A percentile compares a stretch with the other conserved stretches of the same genome.
These are phyloP conservation scores for Drosophila baimaii DNA, from an alignment of 1,140 invertebrate genomes.

Conservation along the genomic window DNA sequence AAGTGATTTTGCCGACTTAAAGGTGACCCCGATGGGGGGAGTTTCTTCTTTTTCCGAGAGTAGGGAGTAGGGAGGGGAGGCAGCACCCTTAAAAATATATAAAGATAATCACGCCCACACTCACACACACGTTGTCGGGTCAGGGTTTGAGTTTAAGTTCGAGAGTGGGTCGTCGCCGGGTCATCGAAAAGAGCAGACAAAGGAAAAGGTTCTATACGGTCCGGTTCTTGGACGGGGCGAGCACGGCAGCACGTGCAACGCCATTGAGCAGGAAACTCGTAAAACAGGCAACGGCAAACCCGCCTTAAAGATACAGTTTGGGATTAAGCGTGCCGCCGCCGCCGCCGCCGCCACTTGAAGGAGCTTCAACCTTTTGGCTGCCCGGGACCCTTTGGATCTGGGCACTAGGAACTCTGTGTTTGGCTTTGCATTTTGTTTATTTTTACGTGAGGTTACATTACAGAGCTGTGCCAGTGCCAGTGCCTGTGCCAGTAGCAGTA, in stretches of 20 bases:
- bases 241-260: constrained; percentile 57
- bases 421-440: constrained; percentile 55
- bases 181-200: constrained; percentile 30
- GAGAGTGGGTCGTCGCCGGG: constrained; percentile 7
- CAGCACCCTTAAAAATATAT: constrained; percentile 9
- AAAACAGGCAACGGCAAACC: constrained; percentile 42
- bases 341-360: constrained; percentile 38
- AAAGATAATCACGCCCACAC: constrained; percentile 19
- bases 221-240: constrained; percentile 1
- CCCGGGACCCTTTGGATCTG: constrained; percentile 1
- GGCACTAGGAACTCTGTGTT: constrained; percentile 17
- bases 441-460: constrained; percentile 11
- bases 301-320: constrained; percentile 58
- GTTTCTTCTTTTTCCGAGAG: not conserved
- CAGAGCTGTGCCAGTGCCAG: constrained; percentile 1
- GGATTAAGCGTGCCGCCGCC: constrained; percentile 36
- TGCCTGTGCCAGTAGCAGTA: constrained; percentile 1
- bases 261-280: constrained; percentile 75
- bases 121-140: not conserved
- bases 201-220: constrained; percentile 14
- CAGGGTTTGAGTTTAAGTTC: not conserved
- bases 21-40: constrained; percentile 10
- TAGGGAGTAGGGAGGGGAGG: not conserved
- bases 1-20: constrained; percentile 28
- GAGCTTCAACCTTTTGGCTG: constrained; percentile 23